phyloP scores from a whole-genome alignment of 2,888 invertebrate species.

The Apamea epomidion region DNA sequence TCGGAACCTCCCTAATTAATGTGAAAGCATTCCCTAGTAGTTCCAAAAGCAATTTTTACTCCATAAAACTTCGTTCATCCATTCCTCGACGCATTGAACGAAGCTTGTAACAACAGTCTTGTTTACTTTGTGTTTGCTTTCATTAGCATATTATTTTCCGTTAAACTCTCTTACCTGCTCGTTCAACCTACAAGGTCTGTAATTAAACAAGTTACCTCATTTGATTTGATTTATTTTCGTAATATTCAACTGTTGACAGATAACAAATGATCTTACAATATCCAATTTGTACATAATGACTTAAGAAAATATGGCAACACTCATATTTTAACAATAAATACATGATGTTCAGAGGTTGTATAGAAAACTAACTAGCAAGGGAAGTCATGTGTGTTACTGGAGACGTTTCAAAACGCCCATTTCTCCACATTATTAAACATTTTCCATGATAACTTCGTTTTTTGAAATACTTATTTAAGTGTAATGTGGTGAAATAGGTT shows the following conservation, averaged over 20 bases:
- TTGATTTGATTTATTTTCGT: constrained; percentile 89
- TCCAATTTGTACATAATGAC: constrained; percentile 90
- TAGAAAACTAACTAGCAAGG: constrained; percentile 60
- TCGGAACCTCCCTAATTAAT: constrained; percentile 59
- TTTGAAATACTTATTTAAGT: constrained; percentile 13
- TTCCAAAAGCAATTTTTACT: constrained; percentile 51
- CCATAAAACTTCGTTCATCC: constrained; percentile 14
- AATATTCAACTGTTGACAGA: constrained; percentile 91
- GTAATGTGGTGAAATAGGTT: constrained; percentile 36
- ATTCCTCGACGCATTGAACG: neutral
- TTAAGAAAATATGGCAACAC: constrained; percentile 91
- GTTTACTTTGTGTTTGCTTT: constrained; percentile 28
- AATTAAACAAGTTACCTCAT: constrained; percentile 77
- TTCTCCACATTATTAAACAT: constrained; percentile 46
- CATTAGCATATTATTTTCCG: constrained; percentile 10
- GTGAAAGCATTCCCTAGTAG: constrained; percentile 62
- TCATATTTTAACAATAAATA: constrained; percentile 89
- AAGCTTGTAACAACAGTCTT: neutral
- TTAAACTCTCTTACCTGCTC: neutral
- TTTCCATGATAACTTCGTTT: neutral
- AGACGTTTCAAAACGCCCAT: constrained; percentile 60
- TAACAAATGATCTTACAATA: constrained; percentile 90
- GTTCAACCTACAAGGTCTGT: neutral
- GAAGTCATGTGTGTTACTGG: constrained; percentile 61
- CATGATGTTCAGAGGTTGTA: constrained; percentile 68